Conservation (phyloP, 2,888 invertebrate species). For the Scelioninae gen. 1 region DNA sequence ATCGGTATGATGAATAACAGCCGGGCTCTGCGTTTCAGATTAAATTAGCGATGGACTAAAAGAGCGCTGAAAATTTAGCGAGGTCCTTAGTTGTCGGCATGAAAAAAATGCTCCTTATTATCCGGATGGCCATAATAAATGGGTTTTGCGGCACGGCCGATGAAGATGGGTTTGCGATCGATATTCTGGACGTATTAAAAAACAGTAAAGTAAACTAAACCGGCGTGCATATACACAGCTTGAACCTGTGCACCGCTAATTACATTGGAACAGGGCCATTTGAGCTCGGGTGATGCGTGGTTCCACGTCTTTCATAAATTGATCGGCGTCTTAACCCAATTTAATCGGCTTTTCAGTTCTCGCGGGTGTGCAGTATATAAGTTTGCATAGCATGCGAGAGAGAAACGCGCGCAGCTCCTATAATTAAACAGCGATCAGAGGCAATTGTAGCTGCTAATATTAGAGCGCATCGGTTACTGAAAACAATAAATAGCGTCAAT, state of each 20-base stretch:
- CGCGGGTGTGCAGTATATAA: slow-evolving; percentile 26
- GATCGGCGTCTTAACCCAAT: slow-evolving; percentile 53
- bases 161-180: slow-evolving; percentile 65
- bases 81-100: slow-evolving; percentile 45
- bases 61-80: slow-evolving; percentile 32
- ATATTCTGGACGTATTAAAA: slow-evolving; percentile 67
- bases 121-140: slow-evolving; percentile 71
- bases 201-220: slow-evolving; percentile 67
- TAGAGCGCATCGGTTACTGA: slow-evolving; percentile 24
- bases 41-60: slow-evolving; percentile 45
- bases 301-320: slow-evolving; percentile 41
- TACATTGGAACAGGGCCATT: slow-evolving; percentile 51
- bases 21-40: slow-evolving; percentile 22
- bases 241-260: slow-evolving; percentile 46
- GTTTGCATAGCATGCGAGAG: slow-evolving; percentile 5
- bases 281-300: slow-evolving; percentile 41
- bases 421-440: slow-evolving; percentile 47
- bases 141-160: slow-evolving; percentile 60
- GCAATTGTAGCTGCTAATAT: slow-evolving; percentile 51
- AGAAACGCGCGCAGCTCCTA: slow-evolving; percentile 35
- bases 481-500: slow-evolving; percentile 35
- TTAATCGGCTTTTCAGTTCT: slow-evolving; percentile 43
- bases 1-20: slow-evolving; percentile 12
- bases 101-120: slow-evolving; percentile 70
- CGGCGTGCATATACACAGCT: slow-evolving; percentile 35